These are phyloP conservation scores for Drosophila niveifrons DNA, from an alignment of 2,888 invertebrate genomes.

Conservation along the genomic window DNA sequence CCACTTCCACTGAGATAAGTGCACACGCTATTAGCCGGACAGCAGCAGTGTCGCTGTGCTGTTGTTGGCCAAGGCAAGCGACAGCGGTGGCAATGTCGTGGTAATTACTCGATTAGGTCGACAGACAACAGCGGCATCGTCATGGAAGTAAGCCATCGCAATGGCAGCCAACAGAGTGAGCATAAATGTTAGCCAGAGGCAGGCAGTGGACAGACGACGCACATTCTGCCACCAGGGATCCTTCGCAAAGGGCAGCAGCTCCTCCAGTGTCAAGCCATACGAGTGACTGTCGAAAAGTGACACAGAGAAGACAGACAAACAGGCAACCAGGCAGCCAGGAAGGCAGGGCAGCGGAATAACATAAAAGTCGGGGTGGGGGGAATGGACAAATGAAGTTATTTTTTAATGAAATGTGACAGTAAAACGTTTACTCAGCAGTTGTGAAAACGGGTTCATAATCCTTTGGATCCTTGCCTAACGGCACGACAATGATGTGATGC, in stretches of 20 bases:
- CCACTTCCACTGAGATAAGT: slow-evolving; percentile 21
- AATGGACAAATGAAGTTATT: slow-evolving; percentile 61
- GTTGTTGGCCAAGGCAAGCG: slow-evolving; percentile 41
- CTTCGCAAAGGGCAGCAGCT: slow-evolving; percentile 85
- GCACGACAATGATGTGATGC: slow-evolving; percentile 70
- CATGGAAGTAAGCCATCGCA: slow-evolving; percentile 81
- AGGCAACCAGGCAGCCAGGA: not conserved
- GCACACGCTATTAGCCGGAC: slow-evolving; percentile 36
- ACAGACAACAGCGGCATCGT: slow-evolving; percentile 42
- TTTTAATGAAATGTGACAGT: slow-evolving; percentile 76
- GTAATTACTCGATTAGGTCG: slow-evolving; percentile 39
- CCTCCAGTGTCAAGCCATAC: slow-evolving; percentile 86
- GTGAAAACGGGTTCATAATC: slow-evolving; percentile 76
- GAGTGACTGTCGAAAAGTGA: slow-evolving; percentile 66
- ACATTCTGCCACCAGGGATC: slow-evolving; percentile 86
- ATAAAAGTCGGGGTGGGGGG: not conserved
- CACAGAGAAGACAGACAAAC: not conserved
- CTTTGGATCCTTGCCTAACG: slow-evolving; percentile 64
- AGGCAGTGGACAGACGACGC: slow-evolving; percentile 85
- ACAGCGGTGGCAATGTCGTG: slow-evolving; percentile 39
- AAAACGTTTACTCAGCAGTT: slow-evolving; percentile 79
- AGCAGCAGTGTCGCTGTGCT: slow-evolving; percentile 42
- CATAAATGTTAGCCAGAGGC: slow-evolving; percentile 86
- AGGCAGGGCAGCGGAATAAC: not conserved
- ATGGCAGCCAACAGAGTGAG: slow-evolving; percentile 86